Conservation (phyloP, 2,888 invertebrate genomes). For the Mantis religiosa region DNA sequence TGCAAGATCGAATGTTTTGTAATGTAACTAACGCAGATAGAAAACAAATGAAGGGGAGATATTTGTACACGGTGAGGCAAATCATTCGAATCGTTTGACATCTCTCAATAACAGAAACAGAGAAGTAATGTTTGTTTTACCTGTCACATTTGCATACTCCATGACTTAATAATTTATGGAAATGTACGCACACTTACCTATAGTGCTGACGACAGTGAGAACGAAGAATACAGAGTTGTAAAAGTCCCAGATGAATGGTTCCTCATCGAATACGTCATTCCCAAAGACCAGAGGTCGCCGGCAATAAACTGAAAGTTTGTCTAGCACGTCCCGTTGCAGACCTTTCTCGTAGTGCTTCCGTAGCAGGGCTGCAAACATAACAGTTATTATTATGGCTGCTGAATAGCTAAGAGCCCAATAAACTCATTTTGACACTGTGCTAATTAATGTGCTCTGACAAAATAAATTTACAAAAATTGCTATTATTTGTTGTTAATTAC, state of each 20-base stretch:
- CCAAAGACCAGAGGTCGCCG: constrained; percentile 62
- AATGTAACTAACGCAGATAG: too few relatives aligned
- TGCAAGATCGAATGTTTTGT: too few relatives aligned
- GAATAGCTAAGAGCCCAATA: too few relatives aligned
- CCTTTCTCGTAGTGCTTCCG: constrained; percentile 55
- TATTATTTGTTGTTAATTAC: too few relatives aligned
- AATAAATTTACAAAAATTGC: too few relatives aligned
- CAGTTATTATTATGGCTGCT: too few relatives aligned
- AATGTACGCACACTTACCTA: constrained; percentile 57
- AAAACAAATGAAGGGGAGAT: too few relatives aligned
- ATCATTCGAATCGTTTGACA: too few relatives aligned
- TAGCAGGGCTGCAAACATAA: constrained; percentile 53
- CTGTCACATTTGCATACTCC: neutral
- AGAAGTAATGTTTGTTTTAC: neutral
- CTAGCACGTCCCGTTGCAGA: constrained; percentile 55
- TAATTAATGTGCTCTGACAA: too few relatives aligned
- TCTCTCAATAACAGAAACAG: neutral
- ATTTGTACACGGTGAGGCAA: too few relatives aligned
- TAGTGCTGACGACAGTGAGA: constrained; percentile 86
- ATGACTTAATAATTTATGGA: neutral
- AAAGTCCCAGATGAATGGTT: constrained; percentile 68
- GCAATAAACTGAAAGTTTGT: constrained; percentile 66
- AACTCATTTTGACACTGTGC: too few relatives aligned
- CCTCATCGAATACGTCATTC: constrained; percentile 41
- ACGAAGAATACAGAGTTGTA: constrained; percentile 90